phyloP scores from a whole-genome alignment of 2,113 vertebrate genomes.

The Thryonomys swinderianus region DNA sequence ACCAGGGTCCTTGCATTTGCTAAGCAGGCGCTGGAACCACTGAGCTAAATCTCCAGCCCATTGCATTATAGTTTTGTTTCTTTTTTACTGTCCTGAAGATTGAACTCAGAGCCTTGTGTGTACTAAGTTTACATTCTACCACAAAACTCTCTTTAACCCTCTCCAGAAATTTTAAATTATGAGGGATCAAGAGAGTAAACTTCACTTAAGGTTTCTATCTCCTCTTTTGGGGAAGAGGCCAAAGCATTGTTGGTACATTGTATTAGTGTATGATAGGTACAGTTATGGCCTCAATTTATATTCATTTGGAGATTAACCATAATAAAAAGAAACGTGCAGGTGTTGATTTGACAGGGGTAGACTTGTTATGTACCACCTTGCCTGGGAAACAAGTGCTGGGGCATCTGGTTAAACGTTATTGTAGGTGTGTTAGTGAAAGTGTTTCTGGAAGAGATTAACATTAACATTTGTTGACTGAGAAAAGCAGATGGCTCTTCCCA shows the following conservation, averaged over 20 bases:
- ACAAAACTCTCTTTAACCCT: not conserved
- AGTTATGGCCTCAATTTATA: not conserved
- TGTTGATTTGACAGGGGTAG: not conserved
- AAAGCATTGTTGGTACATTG: not conserved
- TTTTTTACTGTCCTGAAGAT: not conserved
- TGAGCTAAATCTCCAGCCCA: no score
- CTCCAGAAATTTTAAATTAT: not conserved
- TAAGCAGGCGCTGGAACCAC: no score
- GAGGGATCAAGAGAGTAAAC: not conserved
- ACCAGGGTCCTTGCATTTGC: no score
- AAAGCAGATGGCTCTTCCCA: not conserved
- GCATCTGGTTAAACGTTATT: not conserved
- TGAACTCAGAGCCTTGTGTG: not conserved
- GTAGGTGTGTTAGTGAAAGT: not conserved
- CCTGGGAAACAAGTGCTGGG: no score
- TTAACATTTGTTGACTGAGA: not conserved
- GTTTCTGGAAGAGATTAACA: not conserved
- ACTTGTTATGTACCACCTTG: not conserved
- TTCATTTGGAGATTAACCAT: not conserved
- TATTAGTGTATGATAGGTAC: not conserved
- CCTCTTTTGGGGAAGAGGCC: not conserved
- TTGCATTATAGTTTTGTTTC: not conserved
- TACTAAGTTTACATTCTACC: not conserved
- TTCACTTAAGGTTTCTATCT: not conserved
- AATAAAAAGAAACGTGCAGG: not conserved